Evolutionary conservation across 2,797 vertebrate species (phyloP), one percentile per base, ranked within the genome.

Genomic region (Sebastes trivittatus): DNA sequence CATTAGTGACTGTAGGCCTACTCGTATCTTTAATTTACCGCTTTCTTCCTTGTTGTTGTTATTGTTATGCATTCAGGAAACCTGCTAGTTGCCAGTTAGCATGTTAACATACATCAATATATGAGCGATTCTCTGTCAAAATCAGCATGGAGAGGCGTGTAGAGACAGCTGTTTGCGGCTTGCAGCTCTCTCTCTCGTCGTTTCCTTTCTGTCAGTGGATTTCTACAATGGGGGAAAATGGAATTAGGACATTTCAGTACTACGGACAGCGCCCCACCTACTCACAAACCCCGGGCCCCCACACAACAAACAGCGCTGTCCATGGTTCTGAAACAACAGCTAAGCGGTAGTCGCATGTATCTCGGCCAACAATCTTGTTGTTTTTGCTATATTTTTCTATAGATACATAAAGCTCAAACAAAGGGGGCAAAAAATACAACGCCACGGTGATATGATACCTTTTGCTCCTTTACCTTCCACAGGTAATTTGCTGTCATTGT

Each of bases 101-200:
- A 27, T 66, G 38, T 29, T 22, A 9, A n/a, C 25, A 1, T 10
- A n/a, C 11, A 23, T 14, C 46, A 49, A 4, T 18, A 18, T 49
- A 49, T 49, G 46, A 49, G 7, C 7, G 38, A 46, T 46, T 42
- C 38, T 16, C 1, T 46, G 18, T 20, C 46, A 49, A 49, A 49
- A 49, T 18, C 18, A 49, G 46, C 46, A 49, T 18, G 16, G 46
- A 20, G 0, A 49, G 3, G 3, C 0, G 14, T 1, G 36, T 38
- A 38, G 0, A 0, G 42, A 46, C 14, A 49, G 7, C 46, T 49
- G 18, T 49, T 49, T 49, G 46, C 18, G 3, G 46, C 46, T 49
- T 49, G 18, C 46, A 49, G 46, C 46, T 20, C 46, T 49, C 46
- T 49, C 16, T 49, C 18, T 4, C 7, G 46, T 49, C 7, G 46